A percentile compares a stretch with the other conserved stretches of the same genome.
Evolutionary conservation across 2,888 invertebrate genomes (phyloP).

Genomic region (Trisateles emortualis): DNA sequence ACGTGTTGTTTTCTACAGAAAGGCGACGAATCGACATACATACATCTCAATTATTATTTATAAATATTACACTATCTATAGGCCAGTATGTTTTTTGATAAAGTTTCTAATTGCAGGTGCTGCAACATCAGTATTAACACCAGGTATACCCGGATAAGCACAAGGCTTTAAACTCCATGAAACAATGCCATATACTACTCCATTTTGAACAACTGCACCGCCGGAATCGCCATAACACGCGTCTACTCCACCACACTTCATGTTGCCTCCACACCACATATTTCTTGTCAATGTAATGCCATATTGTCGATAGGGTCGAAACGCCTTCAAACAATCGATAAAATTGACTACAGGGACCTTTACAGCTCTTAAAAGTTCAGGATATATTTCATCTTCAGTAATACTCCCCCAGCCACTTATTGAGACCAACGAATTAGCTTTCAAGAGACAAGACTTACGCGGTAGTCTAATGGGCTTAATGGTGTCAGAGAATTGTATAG

Average conservation of each 20-base stretch:
- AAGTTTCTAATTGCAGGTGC: slow-evolving; percentile 59
- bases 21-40: no score
- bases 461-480: slow-evolving; percentile 66
- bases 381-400: slow-evolving; percentile 50
- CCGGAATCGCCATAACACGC: slow-evolving; percentile 67
- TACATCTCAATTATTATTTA: no score
- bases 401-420: slow-evolving; percentile 72
- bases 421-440: slow-evolving; percentile 51
- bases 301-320: no score
- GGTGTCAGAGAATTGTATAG: slow-evolving; percentile 61
- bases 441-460: slow-evolving; percentile 47
- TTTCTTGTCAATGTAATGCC: slow-evolving; percentile 61
- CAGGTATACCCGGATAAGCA: slow-evolving; percentile 60
- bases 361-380: slow-evolving; percentile 69
- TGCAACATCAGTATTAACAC: slow-evolving; percentile 65
- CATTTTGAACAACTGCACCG: slow-evolving; percentile 65
- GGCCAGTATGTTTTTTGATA: slow-evolving; percentile 58
- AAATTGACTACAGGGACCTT: slow-evolving; percentile 64
- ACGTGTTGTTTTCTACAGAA: no score
- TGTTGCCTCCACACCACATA: slow-evolving; percentile 73
- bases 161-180: slow-evolving; percentile 70
- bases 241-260: slow-evolving; percentile 69
- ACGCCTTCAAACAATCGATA: slow-evolving; percentile 51
- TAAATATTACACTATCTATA: slow-evolving; percentile 49
- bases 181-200: slow-evolving; percentile 64